Percentiles rank a stretch among this genome's conserved stretches.
These are phyloP conservation scores for Bombycilla garrulus DNA, from an alignment of 2,113 vertebrate genomes.

Conservation along the genomic window DNA sequence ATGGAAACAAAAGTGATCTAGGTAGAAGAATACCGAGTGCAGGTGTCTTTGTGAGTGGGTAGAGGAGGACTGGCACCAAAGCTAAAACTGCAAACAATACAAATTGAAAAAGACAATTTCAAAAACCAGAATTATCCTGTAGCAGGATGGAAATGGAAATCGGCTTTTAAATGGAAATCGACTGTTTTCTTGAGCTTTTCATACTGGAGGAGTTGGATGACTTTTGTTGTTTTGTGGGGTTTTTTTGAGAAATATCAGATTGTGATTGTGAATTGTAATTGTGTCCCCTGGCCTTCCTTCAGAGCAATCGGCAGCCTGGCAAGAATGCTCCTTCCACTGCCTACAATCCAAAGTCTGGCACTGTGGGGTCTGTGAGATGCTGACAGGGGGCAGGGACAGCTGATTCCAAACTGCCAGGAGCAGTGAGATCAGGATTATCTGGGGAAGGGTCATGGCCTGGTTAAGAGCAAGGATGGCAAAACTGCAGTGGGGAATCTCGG, in stretches of 20 bases:
- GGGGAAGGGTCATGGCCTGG: neutral
- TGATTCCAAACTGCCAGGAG: neutral
- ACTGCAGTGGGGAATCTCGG: neutral
- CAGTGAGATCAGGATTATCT: neutral
- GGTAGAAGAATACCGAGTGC: neutral
- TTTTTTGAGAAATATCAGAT: neutral
- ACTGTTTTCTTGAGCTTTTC: neutral
- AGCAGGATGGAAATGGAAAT: neutral
- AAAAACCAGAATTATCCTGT: neutral
- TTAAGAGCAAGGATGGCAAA: neutral
- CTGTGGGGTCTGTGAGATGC: neutral
- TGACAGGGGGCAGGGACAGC: neutral
- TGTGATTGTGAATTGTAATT: neutral
- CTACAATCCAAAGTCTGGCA: neutral
- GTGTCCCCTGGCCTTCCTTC: neutral
- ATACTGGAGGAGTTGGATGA: neutral
- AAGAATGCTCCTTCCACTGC: neutral
- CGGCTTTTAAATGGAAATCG: neutral
- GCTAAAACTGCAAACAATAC: neutral
- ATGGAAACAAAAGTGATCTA: neutral
- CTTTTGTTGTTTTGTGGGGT: neutral
- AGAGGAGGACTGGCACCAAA: neutral
- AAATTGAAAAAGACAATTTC: neutral
- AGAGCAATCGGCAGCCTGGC: neutral
- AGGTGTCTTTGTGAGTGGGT: neutral